These are phyloP conservation scores for Papilio polytes DNA, from an alignment of 1,140 invertebrate genomes.

Conservation along the genomic window DNA sequence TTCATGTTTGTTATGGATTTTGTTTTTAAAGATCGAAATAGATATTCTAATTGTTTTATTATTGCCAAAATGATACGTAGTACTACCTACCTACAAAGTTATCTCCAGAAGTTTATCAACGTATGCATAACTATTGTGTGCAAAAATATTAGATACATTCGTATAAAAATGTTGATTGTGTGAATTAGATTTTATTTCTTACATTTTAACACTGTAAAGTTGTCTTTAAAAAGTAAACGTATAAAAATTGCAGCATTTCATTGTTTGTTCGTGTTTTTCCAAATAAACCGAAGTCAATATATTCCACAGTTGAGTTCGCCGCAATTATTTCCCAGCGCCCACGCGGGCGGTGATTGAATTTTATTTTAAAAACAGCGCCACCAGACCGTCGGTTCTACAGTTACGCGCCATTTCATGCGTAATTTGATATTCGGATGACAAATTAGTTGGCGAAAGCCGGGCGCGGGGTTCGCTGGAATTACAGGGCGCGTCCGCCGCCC, in stretches of 20 bases:
- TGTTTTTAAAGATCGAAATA: not conserved
- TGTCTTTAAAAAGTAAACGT: not conserved
- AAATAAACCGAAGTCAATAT: not conserved
- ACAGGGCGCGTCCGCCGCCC: conserved; percentile 57
- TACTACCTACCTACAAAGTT: too few species aligned
- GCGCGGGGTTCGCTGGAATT: conserved; percentile 68
- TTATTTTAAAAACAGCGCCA: conserved; percentile 75
- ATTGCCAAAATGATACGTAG: too few species aligned
- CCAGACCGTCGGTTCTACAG: conserved; percentile 65
- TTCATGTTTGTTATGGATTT: not conserved
- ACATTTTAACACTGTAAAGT: too few species aligned
- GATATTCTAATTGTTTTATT: too few species aligned
- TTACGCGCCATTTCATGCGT: conserved; percentile 78
- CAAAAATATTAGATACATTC: too few species aligned
- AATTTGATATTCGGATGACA: conserved; percentile 82
- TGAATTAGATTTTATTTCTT: too few species aligned
- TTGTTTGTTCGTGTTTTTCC: not conserved
- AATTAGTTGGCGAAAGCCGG: conserved; percentile 73
- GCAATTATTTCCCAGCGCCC: conserved; percentile 67
- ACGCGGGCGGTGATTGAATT: conserved; percentile 69
- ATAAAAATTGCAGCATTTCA: not conserved
- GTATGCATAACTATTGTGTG: too few species aligned
- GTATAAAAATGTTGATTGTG: too few species aligned
- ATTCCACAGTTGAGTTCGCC: conserved; percentile 49
- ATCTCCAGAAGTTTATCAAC: too few species aligned